phyloP scores from a whole-genome alignment of 2,113 vertebrate species.

The Bos indicus region DNA sequence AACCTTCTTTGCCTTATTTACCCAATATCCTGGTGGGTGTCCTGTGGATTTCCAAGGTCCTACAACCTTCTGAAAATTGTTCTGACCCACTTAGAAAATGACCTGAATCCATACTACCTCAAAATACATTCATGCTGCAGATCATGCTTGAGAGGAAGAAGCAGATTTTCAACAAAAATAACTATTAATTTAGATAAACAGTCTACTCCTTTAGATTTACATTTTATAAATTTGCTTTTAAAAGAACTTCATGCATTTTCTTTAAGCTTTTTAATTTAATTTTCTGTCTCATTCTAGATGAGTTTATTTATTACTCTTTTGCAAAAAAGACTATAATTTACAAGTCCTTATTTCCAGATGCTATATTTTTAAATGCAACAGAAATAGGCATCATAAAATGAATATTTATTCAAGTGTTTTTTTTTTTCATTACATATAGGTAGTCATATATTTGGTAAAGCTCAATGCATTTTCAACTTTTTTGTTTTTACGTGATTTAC shows the following conservation, averaged over 20 bases:
- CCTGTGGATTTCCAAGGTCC: not conserved
- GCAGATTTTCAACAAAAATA: not conserved
- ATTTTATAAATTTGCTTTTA: slow-evolving; percentile 8
- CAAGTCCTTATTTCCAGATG: slow-evolving; percentile 37
- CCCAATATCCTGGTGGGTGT: not conserved
- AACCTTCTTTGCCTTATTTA: not conserved
- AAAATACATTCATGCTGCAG: not conserved
- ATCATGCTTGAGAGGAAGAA: not conserved
- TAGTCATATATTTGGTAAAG: slow-evolving; percentile 49
- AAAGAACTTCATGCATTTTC: not conserved
- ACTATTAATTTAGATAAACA: not conserved
- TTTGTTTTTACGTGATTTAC: slow-evolving; percentile 28
- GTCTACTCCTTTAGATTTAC: not conserved
- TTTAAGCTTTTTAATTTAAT: not conserved
- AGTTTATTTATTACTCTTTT: slow-evolving; percentile 54
- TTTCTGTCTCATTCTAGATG: slow-evolving; percentile 18
- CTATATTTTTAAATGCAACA: slow-evolving; percentile 32
- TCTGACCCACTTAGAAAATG: not conserved
- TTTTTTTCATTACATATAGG: slow-evolving; percentile 68
- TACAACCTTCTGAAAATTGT: not conserved
- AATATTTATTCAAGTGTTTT: slow-evolving; percentile 61
- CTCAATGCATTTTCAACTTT: slow-evolving; percentile 60
- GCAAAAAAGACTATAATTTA: slow-evolving; percentile 51
- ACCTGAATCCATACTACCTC: not conserved
- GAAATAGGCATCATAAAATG: slow-evolving; percentile 27